Evolutionary conservation across 2,888 invertebrate species (phyloP).

Genomic region (Drosophila tripunctata): DNA sequence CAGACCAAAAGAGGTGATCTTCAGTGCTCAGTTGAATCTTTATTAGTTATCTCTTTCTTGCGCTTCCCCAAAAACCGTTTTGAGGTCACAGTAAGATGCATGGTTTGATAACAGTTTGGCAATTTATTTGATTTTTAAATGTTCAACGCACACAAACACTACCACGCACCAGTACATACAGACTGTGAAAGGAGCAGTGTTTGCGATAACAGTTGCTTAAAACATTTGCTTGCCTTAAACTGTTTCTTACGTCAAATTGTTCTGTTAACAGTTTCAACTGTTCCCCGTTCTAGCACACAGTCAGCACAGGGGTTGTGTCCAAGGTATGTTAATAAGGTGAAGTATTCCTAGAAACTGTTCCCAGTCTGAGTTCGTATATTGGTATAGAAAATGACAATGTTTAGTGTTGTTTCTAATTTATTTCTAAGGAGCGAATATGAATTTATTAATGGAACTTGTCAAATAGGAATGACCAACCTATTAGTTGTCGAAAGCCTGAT

Average conservation of each 20-base stretch:
- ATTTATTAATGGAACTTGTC: no score
- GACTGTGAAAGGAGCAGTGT: background rate
- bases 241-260: background rate
- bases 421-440: no score
- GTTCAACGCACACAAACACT: background rate
- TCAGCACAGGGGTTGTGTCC: no score
- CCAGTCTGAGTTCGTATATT: no score
- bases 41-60: slow-evolving; percentile 41
- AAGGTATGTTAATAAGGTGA: no score
- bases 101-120: slow-evolving; percentile 21
- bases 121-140: slow-evolving; percentile 14
- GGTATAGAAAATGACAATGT: no score
- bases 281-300: no score
- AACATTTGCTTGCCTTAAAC: background rate
- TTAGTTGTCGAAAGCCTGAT: no score
- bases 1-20: slow-evolving; percentile 27
- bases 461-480: no score
- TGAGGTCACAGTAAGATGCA: slow-evolving; percentile 47
- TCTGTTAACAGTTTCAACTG: background rate
- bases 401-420: no score
- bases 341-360: no score
- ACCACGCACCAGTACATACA: no score
- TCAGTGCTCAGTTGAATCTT: slow-evolving; percentile 29
- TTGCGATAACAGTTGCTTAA: background rate
- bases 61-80: slow-evolving; percentile 5